Evolutionary conservation across 2,888 invertebrate genomes (phyloP).

Genomic region (Galerucella nymphaeae): DNA sequence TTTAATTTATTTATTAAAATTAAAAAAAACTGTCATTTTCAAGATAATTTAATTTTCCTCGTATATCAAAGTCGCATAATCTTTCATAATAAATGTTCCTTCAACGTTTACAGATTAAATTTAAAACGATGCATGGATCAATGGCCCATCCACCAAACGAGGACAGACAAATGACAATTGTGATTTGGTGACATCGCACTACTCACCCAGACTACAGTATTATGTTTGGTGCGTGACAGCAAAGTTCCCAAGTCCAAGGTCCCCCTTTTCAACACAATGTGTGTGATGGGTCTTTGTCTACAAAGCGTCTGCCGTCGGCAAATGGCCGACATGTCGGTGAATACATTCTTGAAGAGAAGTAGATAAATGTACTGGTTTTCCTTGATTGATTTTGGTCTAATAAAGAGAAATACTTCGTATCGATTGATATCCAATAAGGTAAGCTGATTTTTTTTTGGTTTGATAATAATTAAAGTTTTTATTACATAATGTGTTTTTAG

Average conservation of each 20-base stretch:
- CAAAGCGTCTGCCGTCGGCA: slow-evolving; percentile 38
- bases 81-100: slow-evolving; percentile 27
- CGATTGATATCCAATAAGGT: not conserved
- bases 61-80: not conserved
- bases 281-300: slow-evolving; percentile 36
- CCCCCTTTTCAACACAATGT: slow-evolving; percentile 35
- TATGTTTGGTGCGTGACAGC: slow-evolving; percentile 60
- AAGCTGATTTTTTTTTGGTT: not conserved
- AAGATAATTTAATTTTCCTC: not conserved
- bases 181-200: slow-evolving; percentile 61
- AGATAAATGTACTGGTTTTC: slow-evolving; percentile 21
- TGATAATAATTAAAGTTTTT: too few species aligned
- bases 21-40: not conserved
- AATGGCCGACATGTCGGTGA: slow-evolving; percentile 19
- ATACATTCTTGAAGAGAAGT: not conserved
- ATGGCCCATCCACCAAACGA: slow-evolving; percentile 51
- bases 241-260: slow-evolving; percentile 43
- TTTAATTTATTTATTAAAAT: not conserved
- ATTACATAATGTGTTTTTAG: too few species aligned
- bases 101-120: slow-evolving; percentile 29
- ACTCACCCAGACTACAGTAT: slow-evolving; percentile 56
- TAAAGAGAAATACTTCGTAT: not conserved
- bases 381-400: slow-evolving; percentile 14
- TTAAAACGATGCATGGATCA: slow-evolving; percentile 49
- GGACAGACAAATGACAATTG: slow-evolving; percentile 60